Evolutionary conservation across 2,113 vertebrate genomes (phyloP).

Genomic region (Alces alces): DNA sequence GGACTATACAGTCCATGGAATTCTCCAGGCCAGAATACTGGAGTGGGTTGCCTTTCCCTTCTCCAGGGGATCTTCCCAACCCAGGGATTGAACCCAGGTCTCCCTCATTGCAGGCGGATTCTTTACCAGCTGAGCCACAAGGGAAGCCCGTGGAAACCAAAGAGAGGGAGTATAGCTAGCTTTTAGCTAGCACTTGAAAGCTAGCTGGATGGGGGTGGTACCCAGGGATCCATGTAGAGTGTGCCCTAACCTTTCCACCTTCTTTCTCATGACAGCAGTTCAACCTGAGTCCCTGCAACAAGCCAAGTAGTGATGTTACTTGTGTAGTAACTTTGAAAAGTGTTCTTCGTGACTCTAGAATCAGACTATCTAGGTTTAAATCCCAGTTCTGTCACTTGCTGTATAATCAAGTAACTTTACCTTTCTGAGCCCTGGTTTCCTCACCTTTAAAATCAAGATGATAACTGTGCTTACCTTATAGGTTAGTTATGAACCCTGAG

Average conservation of each 20-base stretch:
- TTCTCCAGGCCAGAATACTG: not conserved
- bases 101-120: not conserved
- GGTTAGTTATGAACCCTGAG: not conserved
- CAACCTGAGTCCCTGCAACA: not conserved
- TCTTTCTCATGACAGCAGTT: not conserved
- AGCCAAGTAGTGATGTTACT: not conserved
- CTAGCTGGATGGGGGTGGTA: not conserved
- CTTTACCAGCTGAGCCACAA: not conserved
- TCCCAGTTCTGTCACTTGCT: constrained; percentile 11
- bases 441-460: constrained; percentile 5
- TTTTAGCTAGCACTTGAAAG: not conserved
- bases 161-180: not conserved
- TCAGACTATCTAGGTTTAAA: not conserved
- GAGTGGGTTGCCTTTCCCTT: not conserved
- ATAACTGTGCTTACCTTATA: not conserved
- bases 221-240: not conserved
- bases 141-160: not conserved
- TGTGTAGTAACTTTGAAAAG: not conserved
- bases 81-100: not conserved
- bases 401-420: not conserved
- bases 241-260: not conserved
- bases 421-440: not conserved
- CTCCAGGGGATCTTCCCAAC: not conserved
- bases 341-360: not conserved
- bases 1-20: not conserved